Conservation (phyloP, 1,140 invertebrate genomes). For the Pachypeltis micranthus region DNA sequence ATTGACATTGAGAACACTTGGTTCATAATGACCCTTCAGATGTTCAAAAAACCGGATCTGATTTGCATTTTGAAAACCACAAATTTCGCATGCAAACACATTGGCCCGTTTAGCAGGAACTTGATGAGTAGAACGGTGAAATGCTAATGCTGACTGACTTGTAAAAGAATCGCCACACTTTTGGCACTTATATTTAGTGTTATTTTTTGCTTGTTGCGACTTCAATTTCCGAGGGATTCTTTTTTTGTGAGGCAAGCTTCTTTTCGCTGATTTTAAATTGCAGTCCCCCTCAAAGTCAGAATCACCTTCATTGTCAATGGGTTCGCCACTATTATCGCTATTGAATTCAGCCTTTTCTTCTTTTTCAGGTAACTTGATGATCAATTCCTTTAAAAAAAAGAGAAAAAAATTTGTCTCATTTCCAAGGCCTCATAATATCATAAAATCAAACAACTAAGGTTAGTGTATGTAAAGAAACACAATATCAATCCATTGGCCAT, state of each 20-base stretch:
- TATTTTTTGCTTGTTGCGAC: conserved; percentile 30
- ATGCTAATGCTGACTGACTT: conserved; percentile 28
- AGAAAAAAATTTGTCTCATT: neutral
- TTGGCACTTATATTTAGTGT: conserved; percentile 30
- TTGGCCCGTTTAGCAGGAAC: conserved; percentile 15
- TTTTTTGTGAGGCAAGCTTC: conserved; percentile 54
- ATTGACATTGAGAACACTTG: conserved; percentile 25
- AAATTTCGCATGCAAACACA: conserved; percentile 53
- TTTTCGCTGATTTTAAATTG: conserved; percentile 36
- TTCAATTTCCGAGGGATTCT: conserved; percentile 49
- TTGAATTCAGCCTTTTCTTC: neutral
- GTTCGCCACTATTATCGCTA: neutral
- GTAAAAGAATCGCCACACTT: conserved; percentile 34
- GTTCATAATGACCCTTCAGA: conserved; percentile 66
- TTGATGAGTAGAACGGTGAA: conserved; percentile 26
- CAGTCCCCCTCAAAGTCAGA: conserved; percentile 29
- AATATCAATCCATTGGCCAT: too few relatives aligned
- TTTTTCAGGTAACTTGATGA: neutral
- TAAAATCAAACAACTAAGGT: too few relatives aligned
- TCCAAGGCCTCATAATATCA: too few relatives aligned
- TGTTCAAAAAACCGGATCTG: conserved; percentile 71
- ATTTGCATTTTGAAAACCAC: conserved; percentile 46
- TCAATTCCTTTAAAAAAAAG: neutral
- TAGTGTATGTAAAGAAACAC: too few relatives aligned
- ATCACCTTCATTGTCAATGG: conserved; percentile 21